Evolutionary conservation across 2,797 vertebrate species (phyloP), one percentile per base, ranked within the genome.

Genomic region (Megalops cyprinoides): DNA sequence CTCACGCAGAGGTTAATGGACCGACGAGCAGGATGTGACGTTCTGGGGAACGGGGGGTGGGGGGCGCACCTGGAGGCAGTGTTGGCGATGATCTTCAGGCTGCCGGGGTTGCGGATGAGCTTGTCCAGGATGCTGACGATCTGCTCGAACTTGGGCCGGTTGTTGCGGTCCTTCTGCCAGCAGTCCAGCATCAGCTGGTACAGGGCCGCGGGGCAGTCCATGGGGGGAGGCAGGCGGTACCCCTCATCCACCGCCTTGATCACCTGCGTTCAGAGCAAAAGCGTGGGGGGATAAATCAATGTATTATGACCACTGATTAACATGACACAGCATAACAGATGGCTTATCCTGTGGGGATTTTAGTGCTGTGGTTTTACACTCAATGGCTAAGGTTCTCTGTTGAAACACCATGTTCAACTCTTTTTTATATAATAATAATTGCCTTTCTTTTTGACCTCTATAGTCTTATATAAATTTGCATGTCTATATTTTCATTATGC

Each of bases 151-250:
- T 98, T 99, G 34, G 98, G 98, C 74, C 98, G 96, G 93, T 97
- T 98, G 93, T 99, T 99, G 79, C 98, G 94, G 91, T 99, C 98
- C 83, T 99, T 99, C 92, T 99, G 98, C 98, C 97, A 99, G 87
- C 98, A 99, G 94, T 99, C 98, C 87, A 99, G 90, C 98, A 99
- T 99, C 90, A 99, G 93, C 92, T 99, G 98, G 90, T 99, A 99
- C 76, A 99, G 94, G 31, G 97, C 97, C 80, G 98, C 97, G 76
- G 98, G 97, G 88, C 98, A 99, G 94, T 99, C 98, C 98, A 99
- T 99, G 76, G 98, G 98, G 28, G 98, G 97, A 0, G 98, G 98
- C 87, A 99, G 91, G 60, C 97, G 96, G 89, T 99, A 99, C 75
- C 98, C 98, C 90, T 99, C 98, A 83, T 99, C 98, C 76, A 99